Conservation (phyloP, 2,888 invertebrate species). For the Epinotia demarniana region DNA sequence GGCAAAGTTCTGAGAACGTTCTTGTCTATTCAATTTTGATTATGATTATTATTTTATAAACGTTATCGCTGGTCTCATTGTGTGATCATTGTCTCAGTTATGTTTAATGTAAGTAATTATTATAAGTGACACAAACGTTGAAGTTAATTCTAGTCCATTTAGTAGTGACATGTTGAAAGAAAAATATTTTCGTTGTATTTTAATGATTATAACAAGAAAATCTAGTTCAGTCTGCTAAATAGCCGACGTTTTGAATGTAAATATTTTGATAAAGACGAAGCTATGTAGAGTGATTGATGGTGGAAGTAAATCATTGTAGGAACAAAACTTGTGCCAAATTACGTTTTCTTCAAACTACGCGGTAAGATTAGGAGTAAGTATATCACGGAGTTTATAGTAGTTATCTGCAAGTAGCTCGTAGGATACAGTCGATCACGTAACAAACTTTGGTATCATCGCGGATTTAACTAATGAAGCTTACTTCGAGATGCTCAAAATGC, state of each 20-base stretch:
- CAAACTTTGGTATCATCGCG: neutral
- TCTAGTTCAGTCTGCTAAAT: constrained; percentile 9
- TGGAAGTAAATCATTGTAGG: constrained; percentile 56
- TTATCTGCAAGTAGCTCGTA: neutral
- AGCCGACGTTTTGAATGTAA: constrained; percentile 52
- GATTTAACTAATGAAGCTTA: neutral
- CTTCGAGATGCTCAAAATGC: too few relatives aligned
- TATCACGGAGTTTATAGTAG: neutral
- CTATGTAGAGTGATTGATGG: constrained; percentile 54
- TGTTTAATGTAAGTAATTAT: constrained; percentile 4
- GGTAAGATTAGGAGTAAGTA: constrained; percentile 19
- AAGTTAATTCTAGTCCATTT: neutral
- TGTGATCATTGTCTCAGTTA: constrained; percentile 1
- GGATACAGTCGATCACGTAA: neutral
- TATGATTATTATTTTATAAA: constrained; percentile 19
- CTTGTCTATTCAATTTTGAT: constrained; percentile 16
- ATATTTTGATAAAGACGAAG: constrained; percentile 56
- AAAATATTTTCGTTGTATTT: neutral
- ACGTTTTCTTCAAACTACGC: constrained; percentile 39
- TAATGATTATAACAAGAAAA: constrained; percentile 8
- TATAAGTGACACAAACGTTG: constrained; percentile 30
- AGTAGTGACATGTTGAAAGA: neutral
- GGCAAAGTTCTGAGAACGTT: constrained; percentile 7
- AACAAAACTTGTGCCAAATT: constrained; percentile 56
- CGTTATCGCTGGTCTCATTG: neutral